Evolutionary conservation across 2,888 invertebrate species (phyloP).

Genomic region (Conops quadrifasciatus): DNA sequence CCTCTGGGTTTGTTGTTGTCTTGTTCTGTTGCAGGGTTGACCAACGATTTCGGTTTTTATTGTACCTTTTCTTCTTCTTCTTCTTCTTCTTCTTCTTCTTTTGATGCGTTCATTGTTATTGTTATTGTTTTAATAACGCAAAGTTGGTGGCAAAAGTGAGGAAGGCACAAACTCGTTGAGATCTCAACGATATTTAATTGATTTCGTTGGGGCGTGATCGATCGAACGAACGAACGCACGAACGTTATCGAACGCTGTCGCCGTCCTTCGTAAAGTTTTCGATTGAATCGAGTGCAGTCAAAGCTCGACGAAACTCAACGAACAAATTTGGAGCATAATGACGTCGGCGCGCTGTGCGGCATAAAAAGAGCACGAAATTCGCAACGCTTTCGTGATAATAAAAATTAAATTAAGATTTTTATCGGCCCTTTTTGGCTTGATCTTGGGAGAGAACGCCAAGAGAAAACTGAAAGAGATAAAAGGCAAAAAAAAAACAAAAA

Average conservation of each 20-base stretch:
- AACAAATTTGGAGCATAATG: slow-evolving; percentile 26
- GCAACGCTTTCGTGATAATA: slow-evolving; percentile 42
- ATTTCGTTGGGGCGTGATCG: slow-evolving; percentile 21
- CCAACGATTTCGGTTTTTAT: neutral
- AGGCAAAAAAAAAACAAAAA: too few species aligned
- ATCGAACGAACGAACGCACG: slow-evolving; percentile 27
- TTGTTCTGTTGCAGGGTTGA: neutral
- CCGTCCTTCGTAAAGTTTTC: neutral
- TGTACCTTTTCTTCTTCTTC: too few species aligned
- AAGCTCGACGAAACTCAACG: neutral
- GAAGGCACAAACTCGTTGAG: slow-evolving; percentile 20
- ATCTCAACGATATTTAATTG: slow-evolving; percentile 31
- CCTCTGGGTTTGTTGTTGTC: neutral
- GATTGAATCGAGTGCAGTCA: neutral
- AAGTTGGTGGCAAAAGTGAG: neutral
- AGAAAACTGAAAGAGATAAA: neutral
- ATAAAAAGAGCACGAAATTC: slow-evolving; percentile 29
- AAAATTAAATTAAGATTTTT: slow-evolving; percentile 42
- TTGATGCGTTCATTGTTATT: too few species aligned
- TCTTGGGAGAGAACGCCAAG: neutral
- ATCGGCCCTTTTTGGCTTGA: slow-evolving; percentile 33
- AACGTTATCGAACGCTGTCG: neutral
- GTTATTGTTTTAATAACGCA: too few species aligned
- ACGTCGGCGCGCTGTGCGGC: slow-evolving; percentile 1
- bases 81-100: too few species aligned